Evolutionary conservation across 2,797 vertebrate genomes (phyloP).

Genomic region (Prionace glauca): DNA sequence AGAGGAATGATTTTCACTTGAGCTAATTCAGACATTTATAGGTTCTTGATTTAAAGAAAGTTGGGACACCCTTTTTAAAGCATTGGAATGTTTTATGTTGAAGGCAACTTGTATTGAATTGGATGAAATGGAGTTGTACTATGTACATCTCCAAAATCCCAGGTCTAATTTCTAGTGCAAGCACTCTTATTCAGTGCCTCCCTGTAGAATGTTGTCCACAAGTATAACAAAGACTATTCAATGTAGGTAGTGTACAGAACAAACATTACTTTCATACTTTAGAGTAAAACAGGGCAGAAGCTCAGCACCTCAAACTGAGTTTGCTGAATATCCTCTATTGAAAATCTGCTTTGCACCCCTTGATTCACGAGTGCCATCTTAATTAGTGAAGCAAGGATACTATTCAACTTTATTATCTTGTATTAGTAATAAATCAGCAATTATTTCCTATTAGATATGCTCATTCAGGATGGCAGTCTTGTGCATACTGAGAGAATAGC

Average conservation of each 20-base stretch:
- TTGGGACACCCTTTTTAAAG: not conserved
- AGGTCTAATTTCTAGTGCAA: not conserved
- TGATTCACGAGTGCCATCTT: not conserved
- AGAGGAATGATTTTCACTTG: not conserved
- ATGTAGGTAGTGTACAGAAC: not conserved
- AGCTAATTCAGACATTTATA: not conserved
- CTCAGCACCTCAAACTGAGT: not conserved
- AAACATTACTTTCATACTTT: not conserved
- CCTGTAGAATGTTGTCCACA: not conserved
- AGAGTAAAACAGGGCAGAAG: not conserved
- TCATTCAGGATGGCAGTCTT: not conserved
- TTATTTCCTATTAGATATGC: not conserved
- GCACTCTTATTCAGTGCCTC: not conserved
- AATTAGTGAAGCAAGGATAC: not conserved
- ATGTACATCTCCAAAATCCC: not conserved
- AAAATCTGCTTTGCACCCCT: not conserved
- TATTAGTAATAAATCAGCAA: not conserved
- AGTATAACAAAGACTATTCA: not conserved
- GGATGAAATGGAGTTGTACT: not conserved
- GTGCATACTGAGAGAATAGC: not conserved
- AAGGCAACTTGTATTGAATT: not conserved
- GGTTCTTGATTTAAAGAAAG: not conserved
- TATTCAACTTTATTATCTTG: not conserved
- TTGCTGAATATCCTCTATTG: not conserved
- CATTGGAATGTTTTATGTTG: too few species aligned